Evolutionary conservation across 2,113 vertebrate species (phyloP).

Genomic region (Rafetus swinhoei): DNA sequence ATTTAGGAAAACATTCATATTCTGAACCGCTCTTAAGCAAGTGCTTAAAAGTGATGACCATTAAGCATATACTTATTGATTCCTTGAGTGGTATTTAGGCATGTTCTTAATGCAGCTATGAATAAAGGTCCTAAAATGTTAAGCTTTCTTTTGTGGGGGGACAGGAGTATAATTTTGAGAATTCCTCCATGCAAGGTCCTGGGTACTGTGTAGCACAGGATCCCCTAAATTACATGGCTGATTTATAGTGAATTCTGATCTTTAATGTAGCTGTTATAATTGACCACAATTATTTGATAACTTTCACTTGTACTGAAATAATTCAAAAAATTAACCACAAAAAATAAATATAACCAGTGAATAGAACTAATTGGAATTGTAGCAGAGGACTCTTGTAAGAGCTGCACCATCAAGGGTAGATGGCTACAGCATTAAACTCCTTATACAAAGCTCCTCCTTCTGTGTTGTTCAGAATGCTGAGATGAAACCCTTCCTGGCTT

Average conservation of each 20-base stretch:
- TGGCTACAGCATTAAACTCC: background rate
- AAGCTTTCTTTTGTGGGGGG: background rate
- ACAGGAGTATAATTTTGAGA: background rate
- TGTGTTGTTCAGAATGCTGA: background rate
- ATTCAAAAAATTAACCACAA: background rate
- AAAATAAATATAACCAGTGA: background rate
- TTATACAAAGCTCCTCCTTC: background rate
- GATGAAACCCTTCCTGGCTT: background rate
- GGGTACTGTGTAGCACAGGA: background rate
- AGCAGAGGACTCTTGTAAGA: background rate
- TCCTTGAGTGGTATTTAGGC: background rate
- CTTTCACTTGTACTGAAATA: background rate
- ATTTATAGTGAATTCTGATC: background rate
- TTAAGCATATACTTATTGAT: background rate
- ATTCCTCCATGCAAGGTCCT: background rate
- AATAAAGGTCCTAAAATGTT: background rate
- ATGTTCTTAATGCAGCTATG: background rate
- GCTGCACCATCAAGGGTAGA: background rate
- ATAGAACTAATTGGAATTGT: rapidly evolving
- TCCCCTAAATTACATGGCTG: background rate
- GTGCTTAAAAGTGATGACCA: background rate
- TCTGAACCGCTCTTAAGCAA: background rate
- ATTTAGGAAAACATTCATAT: background rate
- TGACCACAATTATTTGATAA: background rate
- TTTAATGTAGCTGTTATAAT: background rate